Evolutionary conservation across 2,888 invertebrate species (phyloP), one percentile per base, ranked within the genome.

Genomic region (Aethes cnicana): DNA sequence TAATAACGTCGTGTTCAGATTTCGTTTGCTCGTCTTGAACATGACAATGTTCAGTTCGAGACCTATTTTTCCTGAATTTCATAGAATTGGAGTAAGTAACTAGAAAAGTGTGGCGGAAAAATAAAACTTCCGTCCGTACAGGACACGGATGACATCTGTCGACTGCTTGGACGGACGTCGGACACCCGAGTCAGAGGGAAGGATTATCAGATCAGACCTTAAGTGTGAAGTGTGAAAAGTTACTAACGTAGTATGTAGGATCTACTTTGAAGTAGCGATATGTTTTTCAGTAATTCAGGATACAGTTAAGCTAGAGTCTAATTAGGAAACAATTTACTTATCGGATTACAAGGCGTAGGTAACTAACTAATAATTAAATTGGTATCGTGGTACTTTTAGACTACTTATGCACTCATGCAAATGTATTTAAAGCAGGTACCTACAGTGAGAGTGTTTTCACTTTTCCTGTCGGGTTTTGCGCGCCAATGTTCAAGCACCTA

Each of bases 131-230:
- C 35, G 25, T 41, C 33, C 16, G 14, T 30, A 8, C 23, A 37
- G 60, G 69, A 62, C 66, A 67, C 68, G 68, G 72, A 68, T 69
- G 66, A 72, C 68, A 75, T 80, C 77, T 71, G 70, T 77, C 74
- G 67, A 49, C 72, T 57, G 57, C 58, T 58, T 56, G 58, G 63
- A 63, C 68, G 78, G 72, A 78, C 71, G 63, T 62, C 68, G 78
- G 72, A 78, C 71, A 69, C 79, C 74, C 77, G 50, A 55, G 14
- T 21, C 32, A 14, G 35, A 32, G 44, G 59, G 47, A 48, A 47
- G 52, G 44, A 47, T 47, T 41, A n/a, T n/a, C n/a, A n/a, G n/a
- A n/a, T n/a, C n/a, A n/a, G n/a, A n/a, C n/a, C n/a, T n/a, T n/a
- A n/a, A n/a, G n/a, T n/a, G n/a, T n/a, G n/a, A n/a, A n/a, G n/a